Base-by-base conservation (phyloP, 2,797 vertebrate genomes). In the Staurois parvus region DNA sequence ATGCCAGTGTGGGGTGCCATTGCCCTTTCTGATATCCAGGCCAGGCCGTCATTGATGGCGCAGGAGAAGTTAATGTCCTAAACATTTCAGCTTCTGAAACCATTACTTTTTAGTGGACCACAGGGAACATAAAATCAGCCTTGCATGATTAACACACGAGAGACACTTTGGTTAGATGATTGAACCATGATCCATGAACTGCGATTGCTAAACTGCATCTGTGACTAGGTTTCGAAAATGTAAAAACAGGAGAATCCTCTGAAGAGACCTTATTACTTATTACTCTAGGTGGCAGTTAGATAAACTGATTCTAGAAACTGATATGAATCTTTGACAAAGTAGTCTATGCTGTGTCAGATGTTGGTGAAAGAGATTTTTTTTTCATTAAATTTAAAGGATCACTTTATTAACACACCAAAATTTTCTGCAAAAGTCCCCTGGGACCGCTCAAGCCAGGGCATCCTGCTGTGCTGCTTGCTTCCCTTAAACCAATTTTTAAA, bases 101-200 rank as follows among this genome's bases (percentile, higher is more conserved):
- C 76, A 77, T 84, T 84, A 79, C 83, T 72, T 79, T 72, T 79
- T 79, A 84, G 76, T 79, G 76, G 75, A 73, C 83, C 83, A 79
- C 56, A 30, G 83, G 83, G 83, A 84, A 73, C 72, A 84, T 84
- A 79, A 84, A 84, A 84, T 72, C 83, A 78, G 83, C 75, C 83
- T 84, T 84, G 76, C 76, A 79, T 78, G 83, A 84, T 79, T 84
- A 84, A 84, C 76, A 79, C 83, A 84, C 48, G 68, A 84, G 76
- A 79, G 75, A 42, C 83, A 72, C 74, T 84, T 79, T 73, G 59
- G 52, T 83, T 64, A 64, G 76, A 62, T 79, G 83, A 84, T 77
- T 84, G 78, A 34, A 42, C 67, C 76, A 64, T 79, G 76, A 84
- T 78, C 83, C 83, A 84, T 84, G 76, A 84, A 84, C 68, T 64